Percentiles rank a stretch among this genome's conserved stretches.
These are phyloP conservation scores for Meloidogyne floridensis DNA, from an alignment of 1,140 invertebrate genomes.

Conservation along the genomic window DNA sequence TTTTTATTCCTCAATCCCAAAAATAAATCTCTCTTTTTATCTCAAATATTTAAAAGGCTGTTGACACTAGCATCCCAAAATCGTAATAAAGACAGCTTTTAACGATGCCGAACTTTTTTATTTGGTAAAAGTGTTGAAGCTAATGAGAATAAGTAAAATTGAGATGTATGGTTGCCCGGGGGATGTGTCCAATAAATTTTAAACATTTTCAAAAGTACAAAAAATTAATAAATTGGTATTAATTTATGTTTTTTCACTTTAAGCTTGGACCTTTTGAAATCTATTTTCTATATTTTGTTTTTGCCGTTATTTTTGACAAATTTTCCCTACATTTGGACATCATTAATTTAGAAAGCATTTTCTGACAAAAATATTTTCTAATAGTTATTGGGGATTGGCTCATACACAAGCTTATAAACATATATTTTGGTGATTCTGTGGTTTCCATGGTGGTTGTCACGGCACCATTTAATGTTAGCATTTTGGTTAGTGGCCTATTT, in stretches of 20 bases:
- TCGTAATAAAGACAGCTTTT: background rate
- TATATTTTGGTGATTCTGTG: constrained; percentile 9
- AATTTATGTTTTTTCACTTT: too few relatives aligned
- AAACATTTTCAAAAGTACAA: too few relatives aligned
- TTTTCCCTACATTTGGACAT: background rate
- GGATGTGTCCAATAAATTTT: too few relatives aligned
- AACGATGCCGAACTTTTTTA: constrained; percentile 15
- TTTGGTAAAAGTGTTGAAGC: background rate
- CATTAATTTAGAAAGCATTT: background rate
- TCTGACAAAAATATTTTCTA: background rate
- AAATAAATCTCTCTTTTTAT: too few relatives aligned
- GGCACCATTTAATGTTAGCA: background rate
- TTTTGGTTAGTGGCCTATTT: background rate
- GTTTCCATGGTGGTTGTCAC: background rate
- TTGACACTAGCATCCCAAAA: background rate
- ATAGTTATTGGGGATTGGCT: background rate
- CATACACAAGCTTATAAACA: background rate
- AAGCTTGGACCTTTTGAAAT: too few relatives aligned
- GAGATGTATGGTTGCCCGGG: background rate
- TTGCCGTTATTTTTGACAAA: background rate
- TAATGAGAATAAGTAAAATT: background rate
- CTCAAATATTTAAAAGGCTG: too few relatives aligned
- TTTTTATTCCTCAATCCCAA: too few relatives aligned
- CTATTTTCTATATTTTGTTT: too few relatives aligned
- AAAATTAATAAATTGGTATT: too few relatives aligned